Conservation (phyloP, 1,140 invertebrate genomes). For the Anastatus disparis region DNA sequence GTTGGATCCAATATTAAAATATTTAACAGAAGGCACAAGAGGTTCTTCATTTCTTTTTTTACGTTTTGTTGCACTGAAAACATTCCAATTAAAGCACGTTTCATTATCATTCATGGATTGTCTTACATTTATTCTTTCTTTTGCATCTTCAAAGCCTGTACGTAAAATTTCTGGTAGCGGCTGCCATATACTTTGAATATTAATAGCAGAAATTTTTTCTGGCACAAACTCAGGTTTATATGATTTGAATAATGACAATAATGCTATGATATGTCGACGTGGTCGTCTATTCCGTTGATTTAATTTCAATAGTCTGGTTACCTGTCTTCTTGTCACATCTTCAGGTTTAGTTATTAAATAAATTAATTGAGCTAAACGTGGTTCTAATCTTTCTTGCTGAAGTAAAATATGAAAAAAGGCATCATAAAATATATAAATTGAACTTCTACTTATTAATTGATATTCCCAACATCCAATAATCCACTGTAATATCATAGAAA, state of each 20-base stretch:
- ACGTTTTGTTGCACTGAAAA: slow-evolving; percentile 34
- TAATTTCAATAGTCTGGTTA: slow-evolving; percentile 49
- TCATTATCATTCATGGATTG: slow-evolving; percentile 3
- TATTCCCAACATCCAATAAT: slow-evolving; percentile 58
- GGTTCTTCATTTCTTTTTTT: slow-evolving; percentile 44
- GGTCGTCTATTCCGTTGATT: slow-evolving; percentile 44
- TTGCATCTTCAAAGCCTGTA: slow-evolving; percentile 53
- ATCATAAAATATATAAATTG: slow-evolving; percentile 58
- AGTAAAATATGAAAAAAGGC: slow-evolving; percentile 53
- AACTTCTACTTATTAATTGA: slow-evolving; percentile 53
- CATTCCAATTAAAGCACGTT: slow-evolving; percentile 50
- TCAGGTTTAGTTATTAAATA: slow-evolving; percentile 61
- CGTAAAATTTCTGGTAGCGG: slow-evolving; percentile 54
- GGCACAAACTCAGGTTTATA: slow-evolving; percentile 65
- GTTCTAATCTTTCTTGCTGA: slow-evolving; percentile 50
- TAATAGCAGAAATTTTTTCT: slow-evolving; percentile 58
- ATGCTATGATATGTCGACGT: slow-evolving; percentile 53
- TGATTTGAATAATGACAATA: slow-evolving; percentile 64
- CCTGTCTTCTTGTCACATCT: slow-evolving; percentile 60
- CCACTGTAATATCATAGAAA: slow-evolving; percentile 53
- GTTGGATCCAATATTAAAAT: slow-evolving; percentile 58
- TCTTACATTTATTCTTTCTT: slow-evolving; percentile 42
- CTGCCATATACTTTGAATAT: slow-evolving; percentile 61
- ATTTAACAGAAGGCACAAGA: slow-evolving; percentile 56
- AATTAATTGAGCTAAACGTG: slow-evolving; percentile 54